Evolutionary conservation across 2,797 vertebrate species (phyloP).

Genomic region (Scolopax bukidnonensis): DNA sequence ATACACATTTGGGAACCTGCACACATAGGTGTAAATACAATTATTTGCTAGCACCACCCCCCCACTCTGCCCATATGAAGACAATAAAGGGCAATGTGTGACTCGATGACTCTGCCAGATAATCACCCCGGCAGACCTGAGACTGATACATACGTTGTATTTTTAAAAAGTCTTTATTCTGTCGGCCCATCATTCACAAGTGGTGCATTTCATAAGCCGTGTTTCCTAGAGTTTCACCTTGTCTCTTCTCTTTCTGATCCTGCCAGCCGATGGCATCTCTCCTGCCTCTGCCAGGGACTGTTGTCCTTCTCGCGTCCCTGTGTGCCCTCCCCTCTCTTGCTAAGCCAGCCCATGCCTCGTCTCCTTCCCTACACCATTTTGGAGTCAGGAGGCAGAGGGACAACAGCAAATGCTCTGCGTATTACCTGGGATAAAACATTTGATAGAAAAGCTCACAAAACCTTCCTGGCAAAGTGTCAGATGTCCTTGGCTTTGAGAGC

Average conservation of each 20-base stretch:
- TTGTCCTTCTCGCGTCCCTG: neutral
- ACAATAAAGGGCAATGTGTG: neutral
- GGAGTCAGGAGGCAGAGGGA: neutral
- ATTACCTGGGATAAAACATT: neutral
- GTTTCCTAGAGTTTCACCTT: neutral
- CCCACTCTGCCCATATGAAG: neutral
- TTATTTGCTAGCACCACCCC: neutral
- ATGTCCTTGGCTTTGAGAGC: neutral
- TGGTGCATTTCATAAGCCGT: neutral
- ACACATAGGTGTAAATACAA: neutral
- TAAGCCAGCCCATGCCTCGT: fast-evolving
- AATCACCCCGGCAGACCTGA: neutral
- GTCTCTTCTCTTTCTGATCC: neutral
- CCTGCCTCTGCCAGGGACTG: fast-evolving
- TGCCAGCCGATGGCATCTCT: neutral
- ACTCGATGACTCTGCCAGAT: neutral
- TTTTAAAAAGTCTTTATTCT: neutral
- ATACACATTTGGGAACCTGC: fast-evolving
- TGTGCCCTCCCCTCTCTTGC: neutral
- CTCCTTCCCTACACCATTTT: neutral
- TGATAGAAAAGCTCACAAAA: neutral
- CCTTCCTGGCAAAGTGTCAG: neutral
- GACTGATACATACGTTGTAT: neutral
- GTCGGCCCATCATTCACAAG: fast-evolving
- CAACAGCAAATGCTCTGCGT: fast-evolving